These are phyloP conservation scores for Thermophis baileyi DNA, from an alignment of 2,113 vertebrate species.

Conservation along the genomic window DNA sequence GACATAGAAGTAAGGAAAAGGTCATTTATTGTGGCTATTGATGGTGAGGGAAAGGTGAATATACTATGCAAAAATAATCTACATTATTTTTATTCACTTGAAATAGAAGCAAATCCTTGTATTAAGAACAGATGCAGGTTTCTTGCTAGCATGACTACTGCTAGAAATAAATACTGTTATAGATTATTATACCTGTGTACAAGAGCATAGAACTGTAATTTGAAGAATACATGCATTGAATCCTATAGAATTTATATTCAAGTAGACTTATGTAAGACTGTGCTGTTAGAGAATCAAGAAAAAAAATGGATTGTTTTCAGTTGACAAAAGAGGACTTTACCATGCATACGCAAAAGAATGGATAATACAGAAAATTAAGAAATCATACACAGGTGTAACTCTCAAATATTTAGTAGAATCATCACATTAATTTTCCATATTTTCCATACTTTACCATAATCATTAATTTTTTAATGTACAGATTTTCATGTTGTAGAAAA, in stretches of 20 bases:
- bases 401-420: background rate
- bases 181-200: background rate
- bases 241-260: background rate
- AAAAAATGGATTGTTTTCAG: background rate
- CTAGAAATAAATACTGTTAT: background rate
- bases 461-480: background rate
- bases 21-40: background rate
- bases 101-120: background rate
- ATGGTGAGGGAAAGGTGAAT: background rate
- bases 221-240: background rate
- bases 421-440: background rate
- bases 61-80: background rate
- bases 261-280: background rate
- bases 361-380: background rate
- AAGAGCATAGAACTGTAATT: background rate
- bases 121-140: background rate
- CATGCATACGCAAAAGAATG: background rate
- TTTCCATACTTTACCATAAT: background rate
- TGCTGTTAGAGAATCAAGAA: background rate
- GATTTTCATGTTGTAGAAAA: accelerated
- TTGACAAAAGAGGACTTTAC: background rate
- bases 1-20: background rate
- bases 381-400: background rate
- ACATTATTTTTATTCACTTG: background rate
- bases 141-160: background rate